Evolutionary conservation across 2,113 vertebrate species (phyloP), one percentile per base, ranked within the genome.

Genomic region (Onychostruthus taczanowskii): DNA sequence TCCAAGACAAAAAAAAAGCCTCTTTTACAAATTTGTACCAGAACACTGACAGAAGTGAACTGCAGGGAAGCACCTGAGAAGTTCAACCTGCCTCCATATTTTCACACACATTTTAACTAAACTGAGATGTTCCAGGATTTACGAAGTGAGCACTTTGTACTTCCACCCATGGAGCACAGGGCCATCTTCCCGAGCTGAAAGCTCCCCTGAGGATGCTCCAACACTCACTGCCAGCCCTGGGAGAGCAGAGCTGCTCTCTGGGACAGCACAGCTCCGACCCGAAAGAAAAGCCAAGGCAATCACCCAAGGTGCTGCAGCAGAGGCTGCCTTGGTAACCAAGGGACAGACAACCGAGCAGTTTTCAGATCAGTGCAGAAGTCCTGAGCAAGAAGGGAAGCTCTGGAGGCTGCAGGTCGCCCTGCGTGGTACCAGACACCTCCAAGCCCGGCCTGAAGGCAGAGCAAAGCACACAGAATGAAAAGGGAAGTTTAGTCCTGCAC

Each of bases 151-250:
- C 18, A 17, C 27, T 37, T 24, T 4, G 55, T 10, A 9, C 7
- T 13, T 4, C 1, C 16, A 14, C 3, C 56, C 3, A 1, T 7
- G 82, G 35, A 30, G 30, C 7, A 19, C 9, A 11, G 0, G 30
- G 5, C 24, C 10, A 1, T 1, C 3, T 1, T 18, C 61, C 91
- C 2, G 11, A 3, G 68, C 75, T 5, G 55, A 58, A 41, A 55
- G 18, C 59, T 37, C 37, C 64, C 10, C 88, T 7, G 19, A 21
- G 55, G 74, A 75, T 5, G 59, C 49, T 9, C 19, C 4, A 84
- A 20, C 13, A 14, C 74, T 43, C 21, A 3, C 35, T 31, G 3
- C 50, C 64, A 20, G 63, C 64, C 88, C 27, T 50, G 43, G 91
- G 28, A 52, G 46, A 77, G 35, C 84, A 85, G 66, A 76, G 9